Conservation (phyloP, 2,888 invertebrate genomes). For the Drosophila aldrichi region DNA sequence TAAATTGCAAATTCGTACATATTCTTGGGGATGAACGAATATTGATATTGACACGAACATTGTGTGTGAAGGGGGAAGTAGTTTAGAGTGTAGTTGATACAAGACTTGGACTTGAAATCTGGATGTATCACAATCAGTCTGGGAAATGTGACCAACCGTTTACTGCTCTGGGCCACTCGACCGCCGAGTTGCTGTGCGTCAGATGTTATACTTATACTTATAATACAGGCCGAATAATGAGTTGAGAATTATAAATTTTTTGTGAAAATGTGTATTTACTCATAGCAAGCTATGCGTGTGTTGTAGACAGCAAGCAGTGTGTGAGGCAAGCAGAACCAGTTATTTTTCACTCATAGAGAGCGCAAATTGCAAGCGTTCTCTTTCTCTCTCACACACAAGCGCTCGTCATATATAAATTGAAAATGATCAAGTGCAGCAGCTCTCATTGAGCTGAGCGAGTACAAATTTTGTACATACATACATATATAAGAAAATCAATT, state of each 20-base stretch:
- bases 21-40: no score
- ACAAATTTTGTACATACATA: no score
- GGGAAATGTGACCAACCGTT: constrained; percentile 46
- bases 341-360: not conserved
- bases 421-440: constrained; percentile 3
- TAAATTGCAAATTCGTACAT: no score
- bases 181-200: constrained; percentile 13
- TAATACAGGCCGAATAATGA: constrained; percentile 18
- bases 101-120: no score
- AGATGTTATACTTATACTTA: constrained; percentile 15
- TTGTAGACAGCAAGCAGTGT: no score
- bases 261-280: no score
- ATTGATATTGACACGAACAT: no score
- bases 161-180: constrained; percentile 39
- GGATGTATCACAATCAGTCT: constrained; percentile 30
- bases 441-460: not conserved
- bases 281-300: no score
- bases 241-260: constrained; percentile 44
- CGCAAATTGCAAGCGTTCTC: not conserved
- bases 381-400: not conserved
- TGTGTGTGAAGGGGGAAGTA: no score
- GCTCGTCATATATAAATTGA: not conserved
- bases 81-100: no score
- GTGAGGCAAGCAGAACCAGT: constrained; percentile 1
- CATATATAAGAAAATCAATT: no score